Base-by-base conservation (phyloP, 1,140 invertebrate genomes). In the Psilanteris sp. region DNA sequence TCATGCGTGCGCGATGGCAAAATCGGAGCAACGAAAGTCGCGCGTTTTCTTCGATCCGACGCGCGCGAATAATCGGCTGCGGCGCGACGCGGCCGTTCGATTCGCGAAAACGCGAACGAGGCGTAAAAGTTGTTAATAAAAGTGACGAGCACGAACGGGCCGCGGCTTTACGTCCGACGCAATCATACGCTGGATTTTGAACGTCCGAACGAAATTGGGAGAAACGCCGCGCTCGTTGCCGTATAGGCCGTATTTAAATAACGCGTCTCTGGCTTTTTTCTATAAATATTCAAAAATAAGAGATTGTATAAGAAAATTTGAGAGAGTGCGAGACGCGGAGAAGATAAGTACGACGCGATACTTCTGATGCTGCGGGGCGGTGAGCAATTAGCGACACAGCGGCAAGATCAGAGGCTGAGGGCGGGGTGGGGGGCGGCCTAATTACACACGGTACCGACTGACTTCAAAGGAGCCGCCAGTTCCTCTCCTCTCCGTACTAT, bases 331-430 rank as follows among this genome's bases (percentile, higher is more conserved):
- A 62, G 55, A 62, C 54, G 44, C 55, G 57, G 48, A 61, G 62
- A 44, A 66, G 79, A 70, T 72, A 75, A 72, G 57, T 73, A 77
- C 61, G 79, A 76, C 81, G 81, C 82, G 84, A 81, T 79, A 82
- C 81, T 83, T 82, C 81, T 85, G 72, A 68, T 76, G 84, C 84
- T 83, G 83, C 81, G 83, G 82, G 83, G 83, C 83, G 83, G 83
- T 83, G 84, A 86, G 83, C 84, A 84, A 85, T 86, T 85, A 86
- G 84, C 84, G 84, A 85, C 84, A 85, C 83, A 85, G 84, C 84
- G 83, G 84, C 84, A 73, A 86, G 84, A 86, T 85, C 83, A 85
- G 83, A 84, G 84, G 77, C 81, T 59, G 78, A 78, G 83, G 83
- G 81, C 81, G 81, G 79, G 82, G 84, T 83, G 83, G 84, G 84